These are phyloP conservation scores for Macrosoma leucophasiata DNA, from an alignment of 2,888 invertebrate species.

Conservation along the genomic window DNA sequence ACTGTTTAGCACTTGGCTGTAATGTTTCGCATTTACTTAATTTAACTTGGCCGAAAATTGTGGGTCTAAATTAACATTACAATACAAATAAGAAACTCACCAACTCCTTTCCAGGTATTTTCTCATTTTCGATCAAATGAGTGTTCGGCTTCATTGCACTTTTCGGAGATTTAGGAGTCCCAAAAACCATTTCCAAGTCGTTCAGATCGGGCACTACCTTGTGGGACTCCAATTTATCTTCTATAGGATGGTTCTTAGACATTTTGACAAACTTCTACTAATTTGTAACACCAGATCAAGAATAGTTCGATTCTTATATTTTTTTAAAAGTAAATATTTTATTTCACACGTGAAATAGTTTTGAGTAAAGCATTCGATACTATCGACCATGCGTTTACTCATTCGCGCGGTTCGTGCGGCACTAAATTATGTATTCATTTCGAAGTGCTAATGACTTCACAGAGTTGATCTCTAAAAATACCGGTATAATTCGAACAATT, in stretches of 20 bases:
- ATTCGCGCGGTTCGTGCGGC: constrained; percentile 3
- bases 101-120: constrained; percentile 24
- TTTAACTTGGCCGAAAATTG: too few relatives aligned
- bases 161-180: constrained; percentile 37
- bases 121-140: constrained; percentile 36
- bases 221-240: constrained; percentile 20
- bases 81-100: constrained; percentile 32
- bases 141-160: constrained; percentile 28
- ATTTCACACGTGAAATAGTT: too few relatives aligned
- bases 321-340: neutral
- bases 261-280: constrained; percentile 15
- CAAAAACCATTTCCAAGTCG: constrained; percentile 52
- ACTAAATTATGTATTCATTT: constrained; percentile 13
- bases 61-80: too few relatives aligned
- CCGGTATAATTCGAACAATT: constrained; percentile 20
- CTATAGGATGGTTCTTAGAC: constrained; percentile 10
- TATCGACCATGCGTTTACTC: constrained; percentile 9
- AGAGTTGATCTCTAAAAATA: constrained; percentile 44
- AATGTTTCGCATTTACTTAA: too few relatives aligned
- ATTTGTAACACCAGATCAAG: neutral
- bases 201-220: constrained; percentile 32
- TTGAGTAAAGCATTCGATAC: neutral
- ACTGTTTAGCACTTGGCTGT: too few relatives aligned
- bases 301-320: constrained; percentile 1
- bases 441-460: constrained; percentile 28